Conservation (phyloP, 1,140 invertebrate species). For the Onthophagus taurus region DNA sequence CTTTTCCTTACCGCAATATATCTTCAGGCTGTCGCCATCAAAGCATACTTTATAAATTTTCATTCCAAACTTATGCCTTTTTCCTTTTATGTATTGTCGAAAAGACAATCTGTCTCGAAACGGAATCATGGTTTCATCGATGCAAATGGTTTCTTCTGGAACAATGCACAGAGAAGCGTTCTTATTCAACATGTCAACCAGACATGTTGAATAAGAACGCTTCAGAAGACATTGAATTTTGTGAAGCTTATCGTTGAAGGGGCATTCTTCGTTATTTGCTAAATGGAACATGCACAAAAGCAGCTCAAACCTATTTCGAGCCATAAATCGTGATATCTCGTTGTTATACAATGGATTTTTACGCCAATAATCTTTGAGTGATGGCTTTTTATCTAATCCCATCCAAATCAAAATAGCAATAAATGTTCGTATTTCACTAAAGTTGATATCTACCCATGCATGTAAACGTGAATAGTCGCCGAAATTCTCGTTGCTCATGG, state of each 20-base stretch:
- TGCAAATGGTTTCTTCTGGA: not conserved
- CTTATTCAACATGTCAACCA: constrained; percentile 2
- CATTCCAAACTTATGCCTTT: constrained; percentile 36
- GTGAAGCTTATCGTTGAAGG: constrained; percentile 3
- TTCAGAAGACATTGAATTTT: constrained; percentile 4
- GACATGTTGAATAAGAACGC: no score
- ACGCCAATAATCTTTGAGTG: not conserved
- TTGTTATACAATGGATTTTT: constrained; percentile 1
- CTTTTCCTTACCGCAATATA: constrained; percentile 32
- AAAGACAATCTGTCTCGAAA: constrained; percentile 35
- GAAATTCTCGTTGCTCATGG: no score
- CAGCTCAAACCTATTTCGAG: constrained; percentile 24
- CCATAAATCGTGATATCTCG: constrained; percentile 16
- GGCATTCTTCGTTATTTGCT: not conserved
- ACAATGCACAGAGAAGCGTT: not conserved
- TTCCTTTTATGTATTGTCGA: constrained; percentile 35
- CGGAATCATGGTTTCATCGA: constrained; percentile 38
- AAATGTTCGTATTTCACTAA: no score
- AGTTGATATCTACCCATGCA: no score
- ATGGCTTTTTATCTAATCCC: constrained; percentile 5
- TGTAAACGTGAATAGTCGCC: no score
- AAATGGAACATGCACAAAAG: constrained; percentile 24
- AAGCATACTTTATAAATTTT: constrained; percentile 38
- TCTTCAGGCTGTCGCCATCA: constrained; percentile 24
- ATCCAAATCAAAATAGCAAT: constrained; percentile 30